Conservation (phyloP, 2,797 vertebrate genomes). For the Phaenicophaeus curvirostris region DNA sequence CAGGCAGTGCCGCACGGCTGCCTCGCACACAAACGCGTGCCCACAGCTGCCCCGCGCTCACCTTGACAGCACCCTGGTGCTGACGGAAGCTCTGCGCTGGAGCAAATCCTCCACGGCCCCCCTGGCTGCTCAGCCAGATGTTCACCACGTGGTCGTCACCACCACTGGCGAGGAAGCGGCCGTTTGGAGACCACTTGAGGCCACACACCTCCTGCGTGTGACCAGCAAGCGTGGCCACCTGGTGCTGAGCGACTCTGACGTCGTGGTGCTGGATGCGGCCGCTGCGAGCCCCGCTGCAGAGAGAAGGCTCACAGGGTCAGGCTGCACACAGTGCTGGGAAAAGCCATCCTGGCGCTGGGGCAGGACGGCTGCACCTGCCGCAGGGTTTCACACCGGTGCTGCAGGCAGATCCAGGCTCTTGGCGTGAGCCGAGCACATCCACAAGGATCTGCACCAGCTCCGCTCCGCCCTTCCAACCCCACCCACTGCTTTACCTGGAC, state of each 20-base stretch:
- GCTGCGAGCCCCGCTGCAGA: constrained; percentile 88
- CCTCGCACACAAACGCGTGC: background rate
- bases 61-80: constrained; percentile 98
- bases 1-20: background rate
- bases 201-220: constrained; percentile 97
- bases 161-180: constrained; percentile 92
- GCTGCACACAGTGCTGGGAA: background rate
- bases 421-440: too few relatives aligned
- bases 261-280: constrained; percentile 97
- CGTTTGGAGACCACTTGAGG: constrained; percentile 93
- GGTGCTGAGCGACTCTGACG: constrained; percentile 91
- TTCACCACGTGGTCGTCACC: constrained; percentile 95
- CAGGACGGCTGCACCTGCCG: background rate
- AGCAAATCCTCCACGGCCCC: constrained; percentile 67
- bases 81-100: constrained; percentile 86
- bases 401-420: background rate
- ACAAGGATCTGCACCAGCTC: background rate
- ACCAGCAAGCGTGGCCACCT: constrained; percentile 84
- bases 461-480: background rate
- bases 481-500: too few relatives aligned
- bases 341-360: background rate
- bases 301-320: background rate
- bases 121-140: constrained; percentile 87
- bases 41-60: constrained; percentile 42
- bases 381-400: background rate